Base-by-base conservation (phyloP, 2,113 vertebrate species). In the Cyrtonyx montezumae region DNA sequence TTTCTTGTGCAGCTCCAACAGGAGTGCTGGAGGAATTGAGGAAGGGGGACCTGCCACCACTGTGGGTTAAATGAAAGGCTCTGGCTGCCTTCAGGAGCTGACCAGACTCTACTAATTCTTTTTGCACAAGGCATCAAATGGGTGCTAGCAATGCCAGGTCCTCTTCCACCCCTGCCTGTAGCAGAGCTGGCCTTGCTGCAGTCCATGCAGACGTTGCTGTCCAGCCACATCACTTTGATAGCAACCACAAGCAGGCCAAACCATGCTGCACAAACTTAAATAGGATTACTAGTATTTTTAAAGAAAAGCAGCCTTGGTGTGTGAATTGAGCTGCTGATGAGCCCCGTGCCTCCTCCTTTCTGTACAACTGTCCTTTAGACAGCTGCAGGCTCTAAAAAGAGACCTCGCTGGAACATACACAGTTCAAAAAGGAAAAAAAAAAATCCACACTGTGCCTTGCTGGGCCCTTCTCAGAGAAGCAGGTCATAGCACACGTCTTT, bases 401-500 rank as follows among this genome's bases (percentile, higher is more conserved):
- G 94, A 91, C 94, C 94, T 90, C 79, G 75, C 86, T 67, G 82
- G 49, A 94, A 94, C 58, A 90, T 0, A 18, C 4, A 61, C 36
- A 6, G 84, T 34, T 94, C 94, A 92, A 63, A 96, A 62, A 69
- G 15, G 84, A 25, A 59, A 88, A 85, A 88, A 85, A 85, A 78
- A 76, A 67, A 91, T 82, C 87, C 84, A 91, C 74, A 62, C 6
- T 48, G 85, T 94, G 93, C 95, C 87, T 90, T 69, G 78, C 94
- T 13, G 67, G 80, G 69, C 28, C 79, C 88, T 67, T 85, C 82
- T 74, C 87, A 94, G 87, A 8, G 51, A 84, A 84, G 88, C 88
- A 95, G 96, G 96, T 92, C 96, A 91, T 15, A 91, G 83, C 93
- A 85, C 84, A 61, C 26, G 73, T 67, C 87, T 94, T 95, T 95